Evolutionary conservation across 2,113 vertebrate genomes (phyloP).

Genomic region (Sinocyclocheilus rhinocerous): DNA sequence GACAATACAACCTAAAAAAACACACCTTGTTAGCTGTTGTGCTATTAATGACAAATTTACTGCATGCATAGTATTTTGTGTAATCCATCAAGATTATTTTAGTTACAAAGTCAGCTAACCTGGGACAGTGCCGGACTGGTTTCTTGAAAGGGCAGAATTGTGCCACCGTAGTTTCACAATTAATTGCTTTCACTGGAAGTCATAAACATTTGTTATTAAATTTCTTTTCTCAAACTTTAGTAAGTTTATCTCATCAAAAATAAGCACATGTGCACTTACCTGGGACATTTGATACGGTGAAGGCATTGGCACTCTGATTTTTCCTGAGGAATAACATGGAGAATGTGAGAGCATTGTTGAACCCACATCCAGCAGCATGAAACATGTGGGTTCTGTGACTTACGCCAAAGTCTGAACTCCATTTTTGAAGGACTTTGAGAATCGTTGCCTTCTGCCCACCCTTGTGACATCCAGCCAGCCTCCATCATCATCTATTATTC

Average conservation of each 20-base stretch:
- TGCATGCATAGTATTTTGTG: neutral
- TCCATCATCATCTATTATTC: slow-evolving; percentile 92
- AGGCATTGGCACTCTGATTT: slow-evolving; percentile 94
- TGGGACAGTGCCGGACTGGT: slow-evolving; percentile 90
- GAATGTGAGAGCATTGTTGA: neutral
- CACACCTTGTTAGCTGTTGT: neutral
- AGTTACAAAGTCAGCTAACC: slow-evolving; percentile 72
- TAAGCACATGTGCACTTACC: slow-evolving; percentile 73
- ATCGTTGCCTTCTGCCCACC: slow-evolving; percentile 89
- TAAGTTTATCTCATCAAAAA: neutral
- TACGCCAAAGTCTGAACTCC: slow-evolving; percentile 90
- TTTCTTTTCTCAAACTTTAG: neutral
- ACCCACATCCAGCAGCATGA: neutral
- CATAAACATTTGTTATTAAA: slow-evolving; percentile 16
- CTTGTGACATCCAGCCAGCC: slow-evolving; percentile 96
- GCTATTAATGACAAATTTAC: neutral
- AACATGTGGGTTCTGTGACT: slow-evolving; percentile 59
- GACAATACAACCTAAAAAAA: slow-evolving; percentile 87
- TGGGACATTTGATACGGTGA: slow-evolving; percentile 90
- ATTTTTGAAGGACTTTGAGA: slow-evolving; percentile 91
- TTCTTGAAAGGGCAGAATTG: slow-evolving; percentile 91
- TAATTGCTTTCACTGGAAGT: slow-evolving; percentile 86
- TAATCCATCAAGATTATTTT: neutral
- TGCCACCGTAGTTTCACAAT: slow-evolving; percentile 92
- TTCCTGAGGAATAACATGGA: slow-evolving; percentile 76